phyloP scores from a whole-genome alignment of 2,113 vertebrate species.

The Coracopsis vasa region DNA sequence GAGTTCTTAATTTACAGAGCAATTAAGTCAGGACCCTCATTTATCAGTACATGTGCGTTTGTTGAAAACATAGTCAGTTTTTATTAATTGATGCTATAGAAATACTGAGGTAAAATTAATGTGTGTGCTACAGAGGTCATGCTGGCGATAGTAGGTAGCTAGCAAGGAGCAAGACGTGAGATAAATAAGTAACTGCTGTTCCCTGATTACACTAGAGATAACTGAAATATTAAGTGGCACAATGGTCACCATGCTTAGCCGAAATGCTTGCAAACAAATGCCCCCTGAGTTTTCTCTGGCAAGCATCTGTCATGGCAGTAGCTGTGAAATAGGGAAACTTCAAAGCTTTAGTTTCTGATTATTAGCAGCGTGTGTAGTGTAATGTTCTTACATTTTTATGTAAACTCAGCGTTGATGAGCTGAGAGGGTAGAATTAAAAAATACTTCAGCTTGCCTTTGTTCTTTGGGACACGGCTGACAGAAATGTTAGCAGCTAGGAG shows the following conservation, averaged over 20 bases:
- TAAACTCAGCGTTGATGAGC: conserved; percentile 76
- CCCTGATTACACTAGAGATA: conserved; percentile 77
- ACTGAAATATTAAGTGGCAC: conserved; percentile 76
- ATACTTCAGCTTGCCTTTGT: conserved; percentile 76
- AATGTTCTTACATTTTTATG: conserved; percentile 80
- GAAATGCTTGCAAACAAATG: conserved; percentile 71
- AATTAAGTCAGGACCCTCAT: conserved; percentile 97
- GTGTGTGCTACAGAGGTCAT: conserved; percentile 88
- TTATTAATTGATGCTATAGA: conserved; percentile 96
- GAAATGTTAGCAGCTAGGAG: conserved; percentile 51
- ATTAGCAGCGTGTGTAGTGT: conserved; percentile 73
- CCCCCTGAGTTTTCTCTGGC: conserved; percentile 74
- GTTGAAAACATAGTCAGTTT: conserved; percentile 92
- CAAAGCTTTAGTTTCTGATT: conserved; percentile 77
- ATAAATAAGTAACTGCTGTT: conserved; percentile 80
- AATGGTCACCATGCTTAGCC: conserved; percentile 73
- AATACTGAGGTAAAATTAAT: conserved; percentile 94
- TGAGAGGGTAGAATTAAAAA: conserved; percentile 78
- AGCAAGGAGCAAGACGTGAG: conserved; percentile 77
- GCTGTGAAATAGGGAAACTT: conserved; percentile 77
- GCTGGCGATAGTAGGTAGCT: conserved; percentile 75
- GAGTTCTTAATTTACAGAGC: conserved; percentile 99
- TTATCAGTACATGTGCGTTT: conserved; percentile 95
- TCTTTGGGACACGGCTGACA: conserved; percentile 71
- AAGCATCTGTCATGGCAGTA: conserved; percentile 83